phyloP scores from a whole-genome alignment of 2,113 vertebrate genomes.

The Chascanopsetta lugubris region DNA sequence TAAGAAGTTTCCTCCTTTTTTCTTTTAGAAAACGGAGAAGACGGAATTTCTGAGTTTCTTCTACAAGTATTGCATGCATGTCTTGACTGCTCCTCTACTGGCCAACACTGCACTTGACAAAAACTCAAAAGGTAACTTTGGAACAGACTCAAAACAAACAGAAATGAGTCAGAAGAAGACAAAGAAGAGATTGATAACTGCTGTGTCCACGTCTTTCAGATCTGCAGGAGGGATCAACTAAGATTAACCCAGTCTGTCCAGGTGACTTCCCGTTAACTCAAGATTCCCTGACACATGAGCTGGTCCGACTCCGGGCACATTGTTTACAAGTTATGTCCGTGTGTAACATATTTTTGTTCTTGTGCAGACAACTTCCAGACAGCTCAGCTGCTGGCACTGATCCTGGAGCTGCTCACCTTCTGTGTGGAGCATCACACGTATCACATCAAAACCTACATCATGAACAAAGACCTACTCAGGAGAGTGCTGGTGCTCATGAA shows the following conservation, averaged over 20 bases:
- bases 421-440: conserved; percentile 98
- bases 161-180: not conserved
- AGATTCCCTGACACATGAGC: not conserved
- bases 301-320: too few relatives aligned
- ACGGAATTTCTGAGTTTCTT: conserved; percentile 99
- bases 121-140: conserved; percentile 85
- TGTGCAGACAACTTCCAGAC: conserved; percentile 96
- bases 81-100: conserved; percentile 95
- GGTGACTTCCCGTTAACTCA: conserved; percentile 79
- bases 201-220: conserved; percentile 77
- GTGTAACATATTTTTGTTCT: conserved; percentile 15
- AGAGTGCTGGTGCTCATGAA: conserved; percentile 98
- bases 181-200: not conserved
- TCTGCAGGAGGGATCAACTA: conserved; percentile 85
- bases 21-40: conserved; percentile 95
- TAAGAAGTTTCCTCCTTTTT: not conserved
- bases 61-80: conserved; percentile 99
- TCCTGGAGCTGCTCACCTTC: conserved; percentile 95
- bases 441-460: conserved; percentile 99
- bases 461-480: conserved; percentile 97
- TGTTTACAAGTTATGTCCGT: not conserved
- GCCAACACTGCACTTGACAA: conserved; percentile 95
- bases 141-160: not conserved
- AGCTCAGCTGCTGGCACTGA: conserved; percentile 95
- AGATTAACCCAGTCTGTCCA: conserved; percentile 92